Evolutionary conservation across 2,888 invertebrate species (phyloP), one percentile per base, ranked within the genome.

Genomic region (Eupithecia subfuscata): DNA sequence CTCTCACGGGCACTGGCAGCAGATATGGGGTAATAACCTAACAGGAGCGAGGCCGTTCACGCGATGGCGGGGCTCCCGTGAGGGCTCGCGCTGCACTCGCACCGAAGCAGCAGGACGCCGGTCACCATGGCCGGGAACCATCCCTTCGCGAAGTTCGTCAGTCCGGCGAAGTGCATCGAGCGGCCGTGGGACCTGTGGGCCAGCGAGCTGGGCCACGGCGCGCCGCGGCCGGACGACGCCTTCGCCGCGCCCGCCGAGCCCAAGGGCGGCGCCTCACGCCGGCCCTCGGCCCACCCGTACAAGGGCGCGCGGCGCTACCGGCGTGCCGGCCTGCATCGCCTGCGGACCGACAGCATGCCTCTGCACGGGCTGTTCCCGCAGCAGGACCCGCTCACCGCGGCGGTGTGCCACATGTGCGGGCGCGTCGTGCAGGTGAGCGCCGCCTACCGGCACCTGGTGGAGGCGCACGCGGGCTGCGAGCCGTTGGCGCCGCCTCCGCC

Each of bases 291-390:
- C 78, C 91, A 89, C 78, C 90, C 92, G 18, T 91, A 92, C 85
- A 91, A 93, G 84, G 81, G 84, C 76, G 89, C 86, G 65, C 83
- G 89, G 74, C 84, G 91, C 71, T 84, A 85, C 75, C 91, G 93
- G 37, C 93, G 94, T 79, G 88, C 93, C n/a, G 90, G 95, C 77
- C 93, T 96, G 80, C 94, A 95, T 84, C 95, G 96, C 12, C 92
- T 96, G 72, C 92, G 92, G 77, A 88, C 90, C 80, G 91, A 96
- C 91, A 96, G 96, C 89, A 97, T 97, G 96, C 96, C 96, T 82
- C 95, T 97, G 75, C 97, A 97, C 90, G 97, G 97, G 69, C 95
- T 97, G 84, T 97, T 97, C 85, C 98, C 98, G 37, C 97, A 97
- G 85, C 96, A 96, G 90, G 97, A 97, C 91, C 95, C 96, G 79